Conservation (phyloP, 2,888 invertebrate species). For the Gymnosoma rotundatum region DNA sequence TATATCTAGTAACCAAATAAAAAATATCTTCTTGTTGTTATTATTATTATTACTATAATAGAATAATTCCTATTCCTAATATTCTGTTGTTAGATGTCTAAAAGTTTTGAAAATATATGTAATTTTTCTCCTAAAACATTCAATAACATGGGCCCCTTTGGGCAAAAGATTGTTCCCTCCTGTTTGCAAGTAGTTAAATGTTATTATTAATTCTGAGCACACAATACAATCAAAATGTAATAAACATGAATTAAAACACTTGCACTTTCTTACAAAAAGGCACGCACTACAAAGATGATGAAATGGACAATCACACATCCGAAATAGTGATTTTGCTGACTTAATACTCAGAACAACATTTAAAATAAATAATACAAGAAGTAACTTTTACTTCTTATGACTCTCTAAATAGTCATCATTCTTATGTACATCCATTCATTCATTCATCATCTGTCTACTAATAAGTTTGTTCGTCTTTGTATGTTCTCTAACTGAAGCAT, state of each 20-base stretch:
- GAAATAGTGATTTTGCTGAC: constrained; percentile 41
- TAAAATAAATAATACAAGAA: constrained; percentile 9
- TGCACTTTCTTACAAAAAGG: constrained; percentile 60
- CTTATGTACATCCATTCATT: constrained; percentile 14
- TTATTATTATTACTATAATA: too few species aligned
- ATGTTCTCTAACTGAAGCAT: not conserved
- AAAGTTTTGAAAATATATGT: too few species aligned
- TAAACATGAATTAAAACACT: constrained; percentile 68
- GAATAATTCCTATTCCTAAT: too few species aligned
- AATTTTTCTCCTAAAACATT: too few species aligned
- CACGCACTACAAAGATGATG: constrained; percentile 43
- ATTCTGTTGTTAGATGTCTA: too few species aligned
- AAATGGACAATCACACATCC: constrained; percentile 45
- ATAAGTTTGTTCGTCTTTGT: not conserved
- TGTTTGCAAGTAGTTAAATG: constrained; percentile 6
- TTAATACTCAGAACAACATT: constrained; percentile 13
- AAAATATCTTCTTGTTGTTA: too few species aligned
- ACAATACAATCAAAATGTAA: constrained; percentile 60
- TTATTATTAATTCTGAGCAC: constrained; percentile 61
- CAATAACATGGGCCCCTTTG: too few species aligned
- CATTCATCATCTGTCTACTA: constrained; percentile 4
- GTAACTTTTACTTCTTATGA: constrained; percentile 39
- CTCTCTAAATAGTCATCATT: constrained; percentile 31
- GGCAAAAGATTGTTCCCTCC: constrained; percentile 25
- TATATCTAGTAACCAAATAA: too few species aligned